Percentiles rank a stretch among this genome's conserved stretches.
Conservation (phyloP, 1,140 invertebrate genomes). For the Ephestia elutella region DNA sequence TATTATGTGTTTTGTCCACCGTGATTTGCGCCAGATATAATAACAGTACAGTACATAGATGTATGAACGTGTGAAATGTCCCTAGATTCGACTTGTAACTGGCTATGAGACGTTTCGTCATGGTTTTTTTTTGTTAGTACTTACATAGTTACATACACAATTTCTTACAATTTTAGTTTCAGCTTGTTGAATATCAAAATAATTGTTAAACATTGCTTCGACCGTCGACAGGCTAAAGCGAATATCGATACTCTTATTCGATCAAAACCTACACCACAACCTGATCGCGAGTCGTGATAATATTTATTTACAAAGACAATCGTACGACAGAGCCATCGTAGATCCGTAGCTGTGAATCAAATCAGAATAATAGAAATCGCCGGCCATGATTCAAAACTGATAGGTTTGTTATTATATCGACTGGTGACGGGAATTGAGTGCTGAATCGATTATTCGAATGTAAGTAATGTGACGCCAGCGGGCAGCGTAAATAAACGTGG, state of each 20-base stretch:
- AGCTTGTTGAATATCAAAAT: too few relatives aligned
- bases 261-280: background rate
- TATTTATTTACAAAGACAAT: background rate
- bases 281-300: background rate
- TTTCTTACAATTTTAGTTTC: too few relatives aligned
- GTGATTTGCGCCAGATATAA: too few relatives aligned
- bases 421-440: constrained; percentile 34
- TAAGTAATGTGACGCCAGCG: constrained; percentile 28
- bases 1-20: too few relatives aligned
- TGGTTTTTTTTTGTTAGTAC: too few relatives aligned
- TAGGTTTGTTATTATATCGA: constrained; percentile 32
- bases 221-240: background rate
- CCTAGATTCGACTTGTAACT: too few relatives aligned
- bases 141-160: too few relatives aligned
- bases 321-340: constrained; percentile 17
- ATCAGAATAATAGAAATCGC: constrained; percentile 51
- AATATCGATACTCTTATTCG: background rate
- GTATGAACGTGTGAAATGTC: too few relatives aligned
- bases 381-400: constrained; percentile 27
- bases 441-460: constrained; percentile 36
- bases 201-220: too few relatives aligned
- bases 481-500: constrained; percentile 31
- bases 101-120: too few relatives aligned
- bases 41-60: too few relatives aligned
- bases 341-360: constrained; percentile 39